Evolutionary conservation across 1,140 invertebrate genomes (phyloP).

Genomic region (Brachystomella parvula): DNA sequence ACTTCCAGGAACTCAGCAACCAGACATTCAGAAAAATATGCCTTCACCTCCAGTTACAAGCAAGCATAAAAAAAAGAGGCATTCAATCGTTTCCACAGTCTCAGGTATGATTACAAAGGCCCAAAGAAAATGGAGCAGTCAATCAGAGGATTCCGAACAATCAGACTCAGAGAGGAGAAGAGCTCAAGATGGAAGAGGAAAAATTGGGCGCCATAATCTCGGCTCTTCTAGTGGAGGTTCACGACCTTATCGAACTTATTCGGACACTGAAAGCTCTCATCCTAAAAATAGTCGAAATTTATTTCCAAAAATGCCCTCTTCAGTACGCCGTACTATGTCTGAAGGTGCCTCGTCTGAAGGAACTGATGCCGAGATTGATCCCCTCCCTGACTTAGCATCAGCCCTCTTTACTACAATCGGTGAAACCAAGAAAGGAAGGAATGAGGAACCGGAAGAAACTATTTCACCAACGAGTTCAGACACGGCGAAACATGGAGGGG

Average conservation of each 20-base stretch:
- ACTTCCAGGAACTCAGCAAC: slow-evolving; percentile 58
- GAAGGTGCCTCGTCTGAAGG: slow-evolving; percentile 25
- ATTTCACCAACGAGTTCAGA: slow-evolving; percentile 11
- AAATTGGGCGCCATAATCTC: background rate
- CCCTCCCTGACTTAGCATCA: slow-evolving; percentile 47
- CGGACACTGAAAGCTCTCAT: background rate
- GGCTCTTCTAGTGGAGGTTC: background rate
- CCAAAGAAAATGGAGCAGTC: slow-evolving; percentile 52
- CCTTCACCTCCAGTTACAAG: slow-evolving; percentile 30
- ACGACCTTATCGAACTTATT: background rate
- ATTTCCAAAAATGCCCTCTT: slow-evolving; percentile 18
- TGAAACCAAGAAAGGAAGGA: slow-evolving; percentile 53
- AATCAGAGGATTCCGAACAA: slow-evolving; percentile 38
- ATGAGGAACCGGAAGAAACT: background rate
- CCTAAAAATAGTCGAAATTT: background rate
- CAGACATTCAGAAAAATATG: slow-evolving; percentile 38
- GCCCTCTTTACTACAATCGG: slow-evolving; percentile 63
- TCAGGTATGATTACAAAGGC: slow-evolving; percentile 71
- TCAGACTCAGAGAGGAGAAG: slow-evolving; percentile 29
- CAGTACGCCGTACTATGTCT: slow-evolving; percentile 24
- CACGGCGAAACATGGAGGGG: slow-evolving; percentile 36
- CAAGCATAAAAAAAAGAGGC: slow-evolving; percentile 58
- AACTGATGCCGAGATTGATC: slow-evolving; percentile 44
- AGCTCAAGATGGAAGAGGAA: background rate
- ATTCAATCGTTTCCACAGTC: slow-evolving; percentile 60